Evolutionary conservation across 2,113 vertebrate species (phyloP), one percentile per base, ranked within the genome.

Genomic region (Heteronetta atricapilla): DNA sequence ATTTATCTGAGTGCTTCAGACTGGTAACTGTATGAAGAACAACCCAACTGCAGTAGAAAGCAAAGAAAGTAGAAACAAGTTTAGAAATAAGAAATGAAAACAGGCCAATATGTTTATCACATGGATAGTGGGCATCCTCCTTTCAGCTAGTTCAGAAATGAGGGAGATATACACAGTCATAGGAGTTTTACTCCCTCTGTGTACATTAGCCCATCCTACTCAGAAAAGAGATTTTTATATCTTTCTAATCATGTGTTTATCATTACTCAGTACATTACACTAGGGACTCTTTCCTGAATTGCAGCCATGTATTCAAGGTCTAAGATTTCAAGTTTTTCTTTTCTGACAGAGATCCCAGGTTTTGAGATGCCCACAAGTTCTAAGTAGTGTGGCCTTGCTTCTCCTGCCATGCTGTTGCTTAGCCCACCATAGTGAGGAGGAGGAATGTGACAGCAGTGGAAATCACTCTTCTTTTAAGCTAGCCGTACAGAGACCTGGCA

Each of bases 1-100:
- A 52, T 91, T 88, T 82, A 36, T 31, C 36, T 68, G 74, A 63
- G 42, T 59, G 48, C 15, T 96, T 91, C 56, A 67, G 46, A 22
- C 1, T 63, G 42, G 11, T 70, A 13, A 34, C 67, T 10, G 2
- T 36, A 69, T 22, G 17, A 81, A 55, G 44, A 34, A 38, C 15
- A 62, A 26, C 13, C 13, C 36, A 69, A 36, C 15, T 22, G 36
- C 36, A 76, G 18, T 3, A 56, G 72, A 76, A 88, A 86, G 10
- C 6, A 78, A 55, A 44, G 25, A 60, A 4, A 34, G 31, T 5
- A 25, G 25, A n/a, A 73, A 62, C 11, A 86, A 75, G 42, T 6
- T 66, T 34, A 40, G 40, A 40, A 40, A 40, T 13, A 38, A 82
- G 38, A 77, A 44, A 76, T 33, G 2, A 46, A 73, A 88, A 56